These are phyloP conservation scores for Anas platyrhynchos DNA, from an alignment of 2,113 vertebrate genomes.

Conservation along the genomic window DNA sequence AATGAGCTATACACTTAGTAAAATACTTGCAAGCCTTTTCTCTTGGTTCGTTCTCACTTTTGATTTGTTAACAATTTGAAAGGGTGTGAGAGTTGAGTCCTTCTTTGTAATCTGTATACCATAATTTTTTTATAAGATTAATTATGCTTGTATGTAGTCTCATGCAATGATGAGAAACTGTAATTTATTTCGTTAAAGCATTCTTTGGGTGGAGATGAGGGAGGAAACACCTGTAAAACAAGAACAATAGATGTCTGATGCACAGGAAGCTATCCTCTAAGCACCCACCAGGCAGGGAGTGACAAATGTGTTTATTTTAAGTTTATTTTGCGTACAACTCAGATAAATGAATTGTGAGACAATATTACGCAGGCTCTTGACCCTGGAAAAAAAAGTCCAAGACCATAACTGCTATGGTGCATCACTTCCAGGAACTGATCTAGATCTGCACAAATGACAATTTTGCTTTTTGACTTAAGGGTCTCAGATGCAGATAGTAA, in stretches of 20 bases:
- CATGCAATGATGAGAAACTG: conserved; percentile 24
- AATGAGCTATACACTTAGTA: neutral
- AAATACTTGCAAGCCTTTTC: neutral
- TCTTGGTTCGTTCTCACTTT: neutral
- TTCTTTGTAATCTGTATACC: neutral
- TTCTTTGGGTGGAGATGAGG: conserved; percentile 42
- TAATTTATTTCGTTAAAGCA: neutral
- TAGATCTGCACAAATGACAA: neutral
- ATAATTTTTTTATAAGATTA: neutral
- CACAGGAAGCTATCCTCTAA: conserved; percentile 70
- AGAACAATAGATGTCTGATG: conserved; percentile 71
- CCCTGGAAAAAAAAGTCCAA: neutral
- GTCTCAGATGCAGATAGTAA: neutral
- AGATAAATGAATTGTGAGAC: neutral
- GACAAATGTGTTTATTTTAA: conserved; percentile 43
- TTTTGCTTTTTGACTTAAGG: neutral
- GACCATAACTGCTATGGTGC: fast-evolving
- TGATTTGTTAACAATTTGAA: neutral
- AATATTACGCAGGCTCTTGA: neutral
- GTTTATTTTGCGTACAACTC: neutral
- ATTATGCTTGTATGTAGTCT: neutral
- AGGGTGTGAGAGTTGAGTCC: neutral
- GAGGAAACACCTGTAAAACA: conserved; percentile 80
- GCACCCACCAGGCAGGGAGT: conserved; percentile 10
- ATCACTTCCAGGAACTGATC: neutral